Percentiles rank a stretch among this genome's conserved stretches.
These are phyloP conservation scores for Noctilio leporinus DNA, from an alignment of 2,113 vertebrate species.

Conservation along the genomic window DNA sequence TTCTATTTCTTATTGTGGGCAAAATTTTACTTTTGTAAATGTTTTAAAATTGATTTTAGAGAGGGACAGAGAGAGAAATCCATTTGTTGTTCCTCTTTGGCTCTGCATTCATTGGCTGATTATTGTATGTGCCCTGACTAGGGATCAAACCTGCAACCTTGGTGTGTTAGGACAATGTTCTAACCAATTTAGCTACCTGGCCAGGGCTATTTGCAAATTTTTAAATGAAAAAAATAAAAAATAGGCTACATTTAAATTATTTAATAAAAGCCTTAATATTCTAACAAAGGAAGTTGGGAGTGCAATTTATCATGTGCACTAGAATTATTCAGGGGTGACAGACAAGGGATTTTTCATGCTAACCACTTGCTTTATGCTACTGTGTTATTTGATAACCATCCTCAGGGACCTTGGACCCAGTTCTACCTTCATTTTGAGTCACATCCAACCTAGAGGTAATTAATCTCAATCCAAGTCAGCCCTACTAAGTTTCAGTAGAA, in stretches of 20 bases:
- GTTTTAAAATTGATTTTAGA: too few species aligned
- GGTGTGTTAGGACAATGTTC: too few species aligned
- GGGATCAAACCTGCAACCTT: too few species aligned
- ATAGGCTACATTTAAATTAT: not conserved
- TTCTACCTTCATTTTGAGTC: not conserved
- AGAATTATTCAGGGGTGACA: not conserved
- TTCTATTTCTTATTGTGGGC: not conserved
- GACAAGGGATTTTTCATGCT: not conserved
- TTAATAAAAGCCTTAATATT: not conserved
- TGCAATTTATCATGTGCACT: not conserved
- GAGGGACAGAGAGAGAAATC: too few species aligned
- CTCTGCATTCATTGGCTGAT: too few species aligned
- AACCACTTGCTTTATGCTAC: not conserved
- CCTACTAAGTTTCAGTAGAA: not conserved
- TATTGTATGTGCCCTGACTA: too few species aligned
- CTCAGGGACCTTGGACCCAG: not conserved
- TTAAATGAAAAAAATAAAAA: not conserved
- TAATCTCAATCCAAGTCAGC: conserved; percentile 10
- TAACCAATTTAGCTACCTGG: too few species aligned
- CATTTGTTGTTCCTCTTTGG: too few species aligned
- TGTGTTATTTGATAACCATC: not conserved
- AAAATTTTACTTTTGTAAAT: not conserved
- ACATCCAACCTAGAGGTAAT: conserved; percentile 7
- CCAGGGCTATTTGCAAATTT: not conserved
- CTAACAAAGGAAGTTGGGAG: not conserved